Evolutionary conservation across 2,113 vertebrate species (phyloP), one percentile per base, ranked within the genome.

Genomic region (Leptocoma aspasia): DNA sequence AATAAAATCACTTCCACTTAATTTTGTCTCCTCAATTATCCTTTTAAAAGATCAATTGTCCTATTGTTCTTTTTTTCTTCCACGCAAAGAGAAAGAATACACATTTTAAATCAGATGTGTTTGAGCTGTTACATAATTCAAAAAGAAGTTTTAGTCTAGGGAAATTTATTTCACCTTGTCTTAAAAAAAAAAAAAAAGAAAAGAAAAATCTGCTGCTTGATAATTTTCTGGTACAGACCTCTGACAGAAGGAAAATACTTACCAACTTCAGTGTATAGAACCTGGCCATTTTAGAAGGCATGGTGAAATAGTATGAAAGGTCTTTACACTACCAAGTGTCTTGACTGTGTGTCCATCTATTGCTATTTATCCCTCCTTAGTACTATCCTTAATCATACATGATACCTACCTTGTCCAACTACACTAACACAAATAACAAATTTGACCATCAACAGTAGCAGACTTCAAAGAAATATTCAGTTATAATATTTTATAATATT

Each of bases 1-100:
- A 90, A 88, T 47, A 70, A 92, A 93, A 83, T 78, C 17, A 64
- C 47, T 96, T 90, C 64, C 86, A 59, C 33, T 75, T 89, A 39
- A 75, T 92, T 81, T 95, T 93, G 20, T 82, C 41, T 70, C 53
- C 44, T 90, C 49, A 69, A 8, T 66, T 94, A 47, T 84, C 39
- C 56, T 66, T 92, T 86, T 63, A 71, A 31, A 85, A 82, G 44
- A 78, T 70, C 30, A 18, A 2, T 72, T 63, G 33, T 47, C 13
- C 14, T 87, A 57, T 33, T 42, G 27, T 85, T 61, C 45, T 90
- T 89, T 71, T 49, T 76, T 72, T 13, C 22, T 93, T 80, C n/a
- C 42, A 70, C 0, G 1, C 27, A 72, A 79, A 82, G 42, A 83
- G 33, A 75, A 87, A 85, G 11, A 57, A 72, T 30, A 27, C 8